A percentile compares a stretch with the other conserved stretches of the same genome.
These are phyloP conservation scores for Elaphurus davidianus DNA, from an alignment of 2,113 vertebrate species.

Conservation along the genomic window DNA sequence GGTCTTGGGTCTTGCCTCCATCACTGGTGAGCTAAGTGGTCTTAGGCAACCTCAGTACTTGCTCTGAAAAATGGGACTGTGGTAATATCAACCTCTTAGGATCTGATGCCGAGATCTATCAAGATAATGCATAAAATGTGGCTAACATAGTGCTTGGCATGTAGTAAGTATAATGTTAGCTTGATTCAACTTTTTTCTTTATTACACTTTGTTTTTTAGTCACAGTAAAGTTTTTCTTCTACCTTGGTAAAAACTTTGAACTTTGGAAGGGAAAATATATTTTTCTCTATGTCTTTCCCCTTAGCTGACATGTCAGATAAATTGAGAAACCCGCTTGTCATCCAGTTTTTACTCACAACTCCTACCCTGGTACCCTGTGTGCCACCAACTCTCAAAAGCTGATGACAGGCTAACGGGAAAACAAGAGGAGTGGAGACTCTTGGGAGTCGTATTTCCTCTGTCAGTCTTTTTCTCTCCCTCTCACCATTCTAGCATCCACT, in stretches of 20 bases:
- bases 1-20: neutral
- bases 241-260: neutral
- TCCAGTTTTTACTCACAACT: neutral
- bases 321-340: neutral
- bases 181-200: neutral
- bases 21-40: neutral
- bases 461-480: neutral
- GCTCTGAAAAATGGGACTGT: neutral
- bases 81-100: neutral
- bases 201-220: neutral
- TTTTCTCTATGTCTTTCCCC: slow-evolving; percentile 3
- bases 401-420: neutral
- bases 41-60: neutral
- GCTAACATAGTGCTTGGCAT: neutral
- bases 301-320: neutral
- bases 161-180: neutral
- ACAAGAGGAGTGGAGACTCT: neutral
- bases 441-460: neutral
- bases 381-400: neutral
- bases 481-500: neutral
- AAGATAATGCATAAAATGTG: neutral
- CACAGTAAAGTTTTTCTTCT: neutral
- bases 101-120: neutral
- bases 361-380: neutral
- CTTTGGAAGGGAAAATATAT: neutral